Base-by-base conservation (phyloP, 1,140 invertebrate genomes). In the Asbolus verrucosus region DNA sequence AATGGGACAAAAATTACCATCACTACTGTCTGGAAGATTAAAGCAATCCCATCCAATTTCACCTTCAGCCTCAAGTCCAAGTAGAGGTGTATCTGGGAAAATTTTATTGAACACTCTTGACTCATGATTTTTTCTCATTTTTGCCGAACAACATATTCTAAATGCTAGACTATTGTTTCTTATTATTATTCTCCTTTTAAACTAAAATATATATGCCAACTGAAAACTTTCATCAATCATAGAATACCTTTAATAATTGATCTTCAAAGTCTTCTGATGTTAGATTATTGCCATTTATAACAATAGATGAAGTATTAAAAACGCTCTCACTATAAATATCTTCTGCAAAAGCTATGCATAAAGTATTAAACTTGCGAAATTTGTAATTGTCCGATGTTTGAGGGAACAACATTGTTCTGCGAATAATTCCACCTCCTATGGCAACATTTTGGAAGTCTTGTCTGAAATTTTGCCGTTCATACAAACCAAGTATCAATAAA, bases 31-130 rank as follows among this genome's bases (percentile, higher is more conserved):
- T 8, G 18, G 21, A 13, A 11, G 46, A 54, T 27, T 54, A n/a
- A 46, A 73, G 69, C 70, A 71, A 69, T 78, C 67, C 72, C 76
- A 76, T 11, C 76, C 76, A 43, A 78, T 65, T 65, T 76, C 76
- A 5, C 76, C 75, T 38, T 73, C 66, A 18, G 65, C 75, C 50
- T 75, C 67, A 9, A 75, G 41, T 2, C 75, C 73, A 18, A 78
- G 36, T 6, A 75, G 16, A 6, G 73, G 72, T 24, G 72, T 69
- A 36, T 60, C 36, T 14, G 76, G 76, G 59, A 78, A 78, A 33
- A 73, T 15, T 70, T 71, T 69, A 43, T 72, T 69, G 43, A 78
- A 78, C 14, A 76, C 33, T 2, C 43, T n/a, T 0, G 71, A 36
- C 54, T 73, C 74, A 13, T 72, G 69, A 16, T 69, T 61, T 61